Evolutionary conservation across 64 coral and sea anemone genomes (phyloP), one percentile per base, ranked within the genome.

Genomic region (Montipora efflorescens): DNA sequence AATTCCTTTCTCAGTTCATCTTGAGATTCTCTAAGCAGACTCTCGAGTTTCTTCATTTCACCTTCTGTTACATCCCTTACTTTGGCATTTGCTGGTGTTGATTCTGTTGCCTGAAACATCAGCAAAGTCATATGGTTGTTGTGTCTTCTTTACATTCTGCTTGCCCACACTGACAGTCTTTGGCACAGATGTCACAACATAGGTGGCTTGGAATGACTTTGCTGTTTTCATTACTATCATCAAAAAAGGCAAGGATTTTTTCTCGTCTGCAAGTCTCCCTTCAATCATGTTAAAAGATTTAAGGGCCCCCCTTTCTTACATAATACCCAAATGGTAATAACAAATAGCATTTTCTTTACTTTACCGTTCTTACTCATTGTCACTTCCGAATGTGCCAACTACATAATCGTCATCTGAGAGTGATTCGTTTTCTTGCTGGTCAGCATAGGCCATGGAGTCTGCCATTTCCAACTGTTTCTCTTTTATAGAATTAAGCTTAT

Each of bases 141-240:
- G 51, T 1, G 3, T 8, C 4, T 7, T 19, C 8, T 43, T 3
- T 9, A n/a, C 15, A 20, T 49, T 23, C 22, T 70, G 19, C n/a
- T 2, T 22, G 2, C 45, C 15, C 68, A 88, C 86, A 88, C 10
- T 12, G 10, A 88, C 86, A 88, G 1, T 88, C 59, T 4, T 43
- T 2, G 3, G 47, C 70, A 52, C 86, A 75, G 68, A 67, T 48
- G 48, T 88, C 69, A 55, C 86, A 88, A 70, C 86, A 88, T 3
- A 88, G 25, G 57, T 88, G 86, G 44, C 57, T 76, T 14, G 70
- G 47, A 20, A 59, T 5, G 64, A 20, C 47, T 2, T 2, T 1
- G 3, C 7, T 19, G 9, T 55, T 36, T 11, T 5, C 11, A n/a
- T 1, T 74, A 18, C 4, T 74, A 48, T 53, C 44, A 16, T 59